Evolutionary conservation across 1,140 invertebrate species (phyloP), one percentile per base, ranked within the genome.

Genomic region (Brachionus plicatilis): DNA sequence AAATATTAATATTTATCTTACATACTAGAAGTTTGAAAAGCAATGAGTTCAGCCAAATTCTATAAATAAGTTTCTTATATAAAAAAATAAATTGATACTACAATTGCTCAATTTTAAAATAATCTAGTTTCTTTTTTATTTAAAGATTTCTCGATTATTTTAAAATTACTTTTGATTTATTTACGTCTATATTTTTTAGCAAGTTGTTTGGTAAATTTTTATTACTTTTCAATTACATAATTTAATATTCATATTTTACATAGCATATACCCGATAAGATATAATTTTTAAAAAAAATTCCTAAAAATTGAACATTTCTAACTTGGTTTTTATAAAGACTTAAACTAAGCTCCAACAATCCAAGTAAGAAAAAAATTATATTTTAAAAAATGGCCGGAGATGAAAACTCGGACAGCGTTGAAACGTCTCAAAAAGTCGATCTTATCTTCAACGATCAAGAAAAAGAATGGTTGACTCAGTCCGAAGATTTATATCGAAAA

Each of bases 381-480:
- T 12, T 12, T 6, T 20, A 9, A 12, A 50, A 47, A 50, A 76
- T 76, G 72, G 2, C 72, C 9, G 72, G 43, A 24, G 72, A 76
- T 6, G 72, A 76, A 9, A 47, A 76, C 27, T 29, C 72, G 24
- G 72, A 76, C 20, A 76, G 12, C n/a, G 5, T 27, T n/a, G 72
- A 76, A 24, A 17, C 43, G 24, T 76, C 72, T 50, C 43, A 20
- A 47, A 47, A 50, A 76, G 47, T 20, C 33, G 72, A 76, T 8
- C n/a, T 50, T 20, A 76, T 50, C 8, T 76, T 76, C 8, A 76
- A 76, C n/a, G 72, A 76, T 29, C 45, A 76, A 6, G 72, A 76
- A 76, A 76, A 76, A 76, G 72, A 76, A 50, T 76, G 72, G 72
- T 29, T 76, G 20, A 37, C 47, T 53, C 72, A 76, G 12, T 45